Conservation (phyloP, 1,140 invertebrate genomes). For the Meloidogyne chitwoodi region DNA sequence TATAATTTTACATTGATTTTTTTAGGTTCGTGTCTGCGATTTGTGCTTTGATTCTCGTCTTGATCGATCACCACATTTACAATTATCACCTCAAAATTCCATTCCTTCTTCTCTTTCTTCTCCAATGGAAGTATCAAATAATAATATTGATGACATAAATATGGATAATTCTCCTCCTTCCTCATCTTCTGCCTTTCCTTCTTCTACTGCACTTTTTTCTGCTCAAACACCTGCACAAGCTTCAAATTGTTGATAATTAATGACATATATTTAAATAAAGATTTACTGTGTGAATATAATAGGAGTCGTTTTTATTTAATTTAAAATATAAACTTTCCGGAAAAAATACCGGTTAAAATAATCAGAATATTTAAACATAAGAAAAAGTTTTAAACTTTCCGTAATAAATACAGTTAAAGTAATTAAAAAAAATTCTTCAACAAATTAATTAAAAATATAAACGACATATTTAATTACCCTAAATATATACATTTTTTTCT, state of each 20-base stretch:
- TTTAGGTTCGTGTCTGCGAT: conserved; percentile 55
- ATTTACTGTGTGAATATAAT: not conserved
- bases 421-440: too few relatives aligned
- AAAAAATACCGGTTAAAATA: too few relatives aligned
- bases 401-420: too few relatives aligned
- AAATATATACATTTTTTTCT: not conserved
- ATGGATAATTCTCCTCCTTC: conserved; percentile 3
- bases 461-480: too few relatives aligned
- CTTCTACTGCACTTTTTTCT: not conserved
- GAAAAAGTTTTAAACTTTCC: too few relatives aligned
- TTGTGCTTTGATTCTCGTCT: conserved; percentile 57
- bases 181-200: not conserved
- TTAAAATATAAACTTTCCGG: too few relatives aligned
- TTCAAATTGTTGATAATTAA: not conserved
- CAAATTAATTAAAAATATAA: too few relatives aligned
- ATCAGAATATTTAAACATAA: too few relatives aligned
- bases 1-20: not conserved
- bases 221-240: not conserved
- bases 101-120: conserved; percentile 1
- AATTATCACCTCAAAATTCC: not conserved
- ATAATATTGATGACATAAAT: not conserved
- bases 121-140: not conserved
- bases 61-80: not conserved
- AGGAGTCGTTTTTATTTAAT: too few relatives aligned
- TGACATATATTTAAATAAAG: not conserved